Evolutionary conservation across 2,113 vertebrate species (phyloP).

Genomic region (Oncorhynchus nerka): DNA sequence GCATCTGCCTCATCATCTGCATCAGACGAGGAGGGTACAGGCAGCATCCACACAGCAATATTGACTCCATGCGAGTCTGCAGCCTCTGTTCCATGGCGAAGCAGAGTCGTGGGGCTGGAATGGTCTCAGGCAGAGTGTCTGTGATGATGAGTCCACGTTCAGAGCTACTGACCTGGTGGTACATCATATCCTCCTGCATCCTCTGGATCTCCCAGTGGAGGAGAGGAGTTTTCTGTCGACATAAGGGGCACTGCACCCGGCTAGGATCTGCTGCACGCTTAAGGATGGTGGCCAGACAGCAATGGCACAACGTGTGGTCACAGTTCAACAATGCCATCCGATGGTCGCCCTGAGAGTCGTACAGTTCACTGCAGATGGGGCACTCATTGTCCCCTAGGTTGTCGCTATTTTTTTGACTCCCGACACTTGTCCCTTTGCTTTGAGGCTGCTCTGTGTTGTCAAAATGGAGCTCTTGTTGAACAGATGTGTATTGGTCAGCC

Average conservation of each 20-base stretch:
- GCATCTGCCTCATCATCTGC: background rate
- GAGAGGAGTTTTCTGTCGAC: constrained; percentile 62
- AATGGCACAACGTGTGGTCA: constrained; percentile 56
- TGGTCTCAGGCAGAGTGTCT: constrained; percentile 1
- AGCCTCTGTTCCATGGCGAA: constrained; percentile 27
- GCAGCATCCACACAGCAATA: constrained; percentile 28
- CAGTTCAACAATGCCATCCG: constrained; percentile 73
- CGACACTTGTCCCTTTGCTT: constrained; percentile 23
- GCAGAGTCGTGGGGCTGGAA: background rate
- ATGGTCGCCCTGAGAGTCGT: constrained; percentile 30
- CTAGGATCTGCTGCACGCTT: constrained; percentile 55
- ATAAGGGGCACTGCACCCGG: constrained; percentile 77
- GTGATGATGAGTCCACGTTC: background rate
- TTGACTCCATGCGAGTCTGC: constrained; percentile 14
- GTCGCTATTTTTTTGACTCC: constrained; percentile 21
- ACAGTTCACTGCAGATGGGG: constrained; percentile 82
- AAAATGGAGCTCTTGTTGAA: constrained; percentile 40
- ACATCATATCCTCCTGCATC: constrained; percentile 77
- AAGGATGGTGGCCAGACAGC: constrained; percentile 72
- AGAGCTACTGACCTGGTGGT: background rate
- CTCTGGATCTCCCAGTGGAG: constrained; percentile 70
- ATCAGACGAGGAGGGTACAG: constrained; percentile 15
- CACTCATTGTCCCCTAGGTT: constrained; percentile 64
- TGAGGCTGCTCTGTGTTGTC: constrained; percentile 10
- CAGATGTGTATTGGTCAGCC: constrained; percentile 44